These are phyloP conservation scores for Epinotia demarniana DNA, from an alignment of 2,888 invertebrate species.

Conservation along the genomic window DNA sequence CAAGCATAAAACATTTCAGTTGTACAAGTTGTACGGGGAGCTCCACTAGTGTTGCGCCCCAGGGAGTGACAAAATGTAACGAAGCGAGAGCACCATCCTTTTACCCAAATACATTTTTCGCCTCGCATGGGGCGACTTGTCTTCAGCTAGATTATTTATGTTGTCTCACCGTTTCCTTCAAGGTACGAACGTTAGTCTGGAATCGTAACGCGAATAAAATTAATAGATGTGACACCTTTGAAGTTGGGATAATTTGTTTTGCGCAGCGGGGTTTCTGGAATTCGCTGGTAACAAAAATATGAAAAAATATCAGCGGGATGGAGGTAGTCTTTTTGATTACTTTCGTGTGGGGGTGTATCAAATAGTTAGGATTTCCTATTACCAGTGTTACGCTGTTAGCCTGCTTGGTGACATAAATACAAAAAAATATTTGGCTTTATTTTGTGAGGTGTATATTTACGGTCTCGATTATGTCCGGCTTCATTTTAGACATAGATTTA, in stretches of 20 bases:
- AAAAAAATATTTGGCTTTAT: too few species aligned
- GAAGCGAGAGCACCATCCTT: conserved; percentile 76
- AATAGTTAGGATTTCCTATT: not conserved
- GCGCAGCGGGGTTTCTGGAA: conserved; percentile 19
- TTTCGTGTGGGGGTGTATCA: not conserved
- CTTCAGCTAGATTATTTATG: conserved; percentile 79
- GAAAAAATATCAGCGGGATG: not conserved
- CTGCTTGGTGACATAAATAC: too few species aligned
- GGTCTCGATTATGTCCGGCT: too few species aligned
- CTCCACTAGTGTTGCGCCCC: conserved; percentile 66
- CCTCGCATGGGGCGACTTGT: conserved; percentile 65
- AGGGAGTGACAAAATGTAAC: conserved; percentile 82
- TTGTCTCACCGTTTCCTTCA: conserved; percentile 64
- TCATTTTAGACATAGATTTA: too few species aligned
- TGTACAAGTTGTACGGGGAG: conserved; percentile 54
- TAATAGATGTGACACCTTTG: conserved; percentile 45
- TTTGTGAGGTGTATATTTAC: too few species aligned
- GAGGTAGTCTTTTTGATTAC: conserved; percentile 2
- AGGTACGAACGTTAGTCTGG: conserved; percentile 66
- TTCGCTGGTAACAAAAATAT: conserved; percentile 13
- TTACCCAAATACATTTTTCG: conserved; percentile 80
- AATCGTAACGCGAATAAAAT: conserved; percentile 52
- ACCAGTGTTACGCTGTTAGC: not conserved
- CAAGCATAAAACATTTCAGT: conserved; percentile 76
- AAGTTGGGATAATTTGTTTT: conserved; percentile 44